Percentiles rank a stretch among this genome's conserved stretches.
These are phyloP conservation scores for Parochlus steinenii DNA, from an alignment of 2,888 invertebrate genomes.

Conservation along the genomic window DNA sequence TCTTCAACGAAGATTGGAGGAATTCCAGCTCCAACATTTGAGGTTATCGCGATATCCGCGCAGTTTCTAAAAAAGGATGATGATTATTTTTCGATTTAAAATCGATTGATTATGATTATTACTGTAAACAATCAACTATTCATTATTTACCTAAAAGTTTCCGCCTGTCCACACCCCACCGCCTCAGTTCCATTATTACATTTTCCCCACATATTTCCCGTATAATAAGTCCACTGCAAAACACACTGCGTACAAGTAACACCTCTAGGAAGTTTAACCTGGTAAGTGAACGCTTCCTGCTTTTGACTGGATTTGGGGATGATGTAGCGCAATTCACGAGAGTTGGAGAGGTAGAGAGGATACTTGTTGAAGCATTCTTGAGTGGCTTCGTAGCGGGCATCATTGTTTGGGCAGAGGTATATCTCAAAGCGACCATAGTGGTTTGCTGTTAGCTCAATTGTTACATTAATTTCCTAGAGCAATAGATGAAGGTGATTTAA, in stretches of 20 bases:
- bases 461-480: slow-evolving; percentile 59
- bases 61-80: slow-evolving; percentile 88
- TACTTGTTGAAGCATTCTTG: slow-evolving; percentile 73
- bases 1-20: slow-evolving; percentile 50
- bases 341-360: slow-evolving; percentile 57
- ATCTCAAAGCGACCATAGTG: slow-evolving; percentile 78
- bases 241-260: slow-evolving; percentile 80
- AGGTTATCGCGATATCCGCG: slow-evolving; percentile 69
- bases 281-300: slow-evolving; percentile 47
- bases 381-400: slow-evolving; percentile 56
- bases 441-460: slow-evolving; percentile 77
- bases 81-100: no score
- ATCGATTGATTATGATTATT: no score
- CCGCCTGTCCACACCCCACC: slow-evolving; percentile 72
- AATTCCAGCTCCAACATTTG: slow-evolving; percentile 58
- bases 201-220: slow-evolving; percentile 83
- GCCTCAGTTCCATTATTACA: slow-evolving; percentile 75
- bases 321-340: slow-evolving; percentile 47
- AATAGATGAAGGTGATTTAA: slow-evolving; percentile 12
- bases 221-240: slow-evolving; percentile 84
- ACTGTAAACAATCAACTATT: no score
- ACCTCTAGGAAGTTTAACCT: slow-evolving; percentile 62
- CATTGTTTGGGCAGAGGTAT: slow-evolving; percentile 72
- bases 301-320: slow-evolving; percentile 58
- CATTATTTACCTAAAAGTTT: no score